Percentiles rank a stretch among this genome's conserved stretches.
Evolutionary conservation across 2,888 invertebrate genomes (phyloP).

Genomic region (Drosophila mulleri): DNA sequence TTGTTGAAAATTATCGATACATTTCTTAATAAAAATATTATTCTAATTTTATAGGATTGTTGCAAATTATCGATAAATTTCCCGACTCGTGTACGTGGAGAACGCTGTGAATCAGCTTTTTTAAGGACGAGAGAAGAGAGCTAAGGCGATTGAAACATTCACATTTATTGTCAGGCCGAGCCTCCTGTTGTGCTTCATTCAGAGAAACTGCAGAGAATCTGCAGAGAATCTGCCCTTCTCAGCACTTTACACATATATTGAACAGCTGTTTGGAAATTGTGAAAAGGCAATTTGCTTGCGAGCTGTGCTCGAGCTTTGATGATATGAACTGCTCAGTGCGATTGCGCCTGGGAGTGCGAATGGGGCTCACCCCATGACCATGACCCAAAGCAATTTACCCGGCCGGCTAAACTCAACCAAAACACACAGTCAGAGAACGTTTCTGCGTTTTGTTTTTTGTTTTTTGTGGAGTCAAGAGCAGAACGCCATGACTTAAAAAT

Average conservation of each 20-base stretch:
- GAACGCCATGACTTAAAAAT: constrained; percentile 78
- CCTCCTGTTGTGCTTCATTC: no score
- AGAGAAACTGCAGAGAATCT: no score
- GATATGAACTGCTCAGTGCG: constrained; percentile 29
- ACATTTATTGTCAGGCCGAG: no score
- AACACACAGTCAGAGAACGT: constrained; percentile 39
- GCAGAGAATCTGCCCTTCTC: no score
- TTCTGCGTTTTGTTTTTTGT: neutral
- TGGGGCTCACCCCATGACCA: constrained; percentile 44
- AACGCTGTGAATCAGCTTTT: no score
- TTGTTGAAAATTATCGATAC: no score
- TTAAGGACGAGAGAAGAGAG: no score
- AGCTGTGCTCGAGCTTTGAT: constrained; percentile 4
- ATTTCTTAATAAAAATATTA: no score
- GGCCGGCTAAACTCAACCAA: constrained; percentile 19
- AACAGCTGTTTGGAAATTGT: constrained; percentile 6
- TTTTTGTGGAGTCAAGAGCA: constrained; percentile 25
- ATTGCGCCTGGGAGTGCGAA: constrained; percentile 8
- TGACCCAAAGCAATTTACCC: constrained; percentile 27
- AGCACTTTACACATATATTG: neutral
- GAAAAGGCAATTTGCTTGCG: constrained; percentile 26
- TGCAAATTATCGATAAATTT: no score
- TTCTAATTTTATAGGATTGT: no score
- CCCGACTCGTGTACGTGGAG: no score
- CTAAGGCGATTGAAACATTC: no score